Base-by-base conservation (phyloP, 2,888 invertebrate genomes). In the Mesorhabditis sp. region DNA sequence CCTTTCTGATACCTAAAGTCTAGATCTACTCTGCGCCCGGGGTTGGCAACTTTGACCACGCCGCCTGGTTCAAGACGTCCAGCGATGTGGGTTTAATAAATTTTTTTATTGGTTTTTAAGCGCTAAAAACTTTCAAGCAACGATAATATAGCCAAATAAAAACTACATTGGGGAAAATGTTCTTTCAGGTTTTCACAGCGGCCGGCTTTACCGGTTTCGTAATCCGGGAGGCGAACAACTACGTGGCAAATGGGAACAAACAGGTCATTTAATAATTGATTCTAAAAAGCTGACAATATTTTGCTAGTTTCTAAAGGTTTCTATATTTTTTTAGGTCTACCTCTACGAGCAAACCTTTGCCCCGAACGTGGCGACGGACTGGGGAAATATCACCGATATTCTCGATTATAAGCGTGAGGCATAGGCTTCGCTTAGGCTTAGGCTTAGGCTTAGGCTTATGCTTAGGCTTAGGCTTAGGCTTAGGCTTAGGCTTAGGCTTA, bases 141-240 rank as follows among this genome's bases (percentile, higher is more conserved):
- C 28, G 28, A 28, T 28, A 28, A 28, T 28, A 28, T 28, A 28
- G 28, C 28, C 28, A 28, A 28, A 28, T 28, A 28, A 28, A 28
- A 28, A 28, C 28, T 28, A 28, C 28, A 28, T 28, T 28, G 28
- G 28, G 28, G 28, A 2, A 28, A 28, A 28, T 50, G 7, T 50
- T 50, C 58, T 50, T 50, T 50, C n/a, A 50, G 58, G n/a, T 50
- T 1, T 50, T 50, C 58, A 50, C 58, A 13, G 58, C 58, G 10
- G 58, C 58, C 58, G 58, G 58, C n/a, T 50, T 50, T 50, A 50
- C 58, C 58, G 58, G 58, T 50, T 50, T 50, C n/a, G n/a, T 50
- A 10, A n/a, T 50, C n/a, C 58, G 58, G 10, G 58, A 50, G 2
- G 7, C n/a, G 58, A n/a, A 50, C n/a, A 50, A 50, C n/a, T 50